Conservation (phyloP, 2,797 vertebrate genomes). For the Carapus acus region DNA sequence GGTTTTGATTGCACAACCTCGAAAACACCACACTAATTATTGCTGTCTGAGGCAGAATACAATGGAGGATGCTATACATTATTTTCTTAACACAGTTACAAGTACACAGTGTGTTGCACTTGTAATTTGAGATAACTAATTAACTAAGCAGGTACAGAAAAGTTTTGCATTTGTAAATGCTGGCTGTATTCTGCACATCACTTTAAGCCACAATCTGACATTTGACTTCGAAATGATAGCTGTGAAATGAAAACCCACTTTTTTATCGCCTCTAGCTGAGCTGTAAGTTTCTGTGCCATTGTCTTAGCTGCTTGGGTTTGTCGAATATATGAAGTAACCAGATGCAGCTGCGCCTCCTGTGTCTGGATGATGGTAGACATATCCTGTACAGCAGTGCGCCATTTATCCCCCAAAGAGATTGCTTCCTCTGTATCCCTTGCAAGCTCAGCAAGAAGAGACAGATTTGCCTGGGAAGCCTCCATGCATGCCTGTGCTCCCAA, state of each 20-base stretch:
- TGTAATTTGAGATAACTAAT: too few species aligned
- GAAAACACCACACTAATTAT: too few species aligned
- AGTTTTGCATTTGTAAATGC: too few species aligned
- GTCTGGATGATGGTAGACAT: slow-evolving; percentile 67
- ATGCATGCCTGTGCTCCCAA: slow-evolving; percentile 65
- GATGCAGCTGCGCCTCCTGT: slow-evolving; percentile 73
- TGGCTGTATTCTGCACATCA: background rate
- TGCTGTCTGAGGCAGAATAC: too few species aligned
- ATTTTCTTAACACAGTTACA: too few species aligned
- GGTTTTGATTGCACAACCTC: too few species aligned
- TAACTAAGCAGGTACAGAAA: too few species aligned
- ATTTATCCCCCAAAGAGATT: slow-evolving; percentile 46
- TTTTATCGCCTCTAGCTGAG: slow-evolving; percentile 74
- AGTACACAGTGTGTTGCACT: too few species aligned
- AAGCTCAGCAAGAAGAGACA: slow-evolving; percentile 51
- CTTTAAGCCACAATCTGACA: background rate
- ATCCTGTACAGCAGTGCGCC: slow-evolving; percentile 72
- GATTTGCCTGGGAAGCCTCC: slow-evolving; percentile 64
- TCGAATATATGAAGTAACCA: slow-evolving; percentile 72
- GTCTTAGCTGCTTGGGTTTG: slow-evolving; percentile 61
- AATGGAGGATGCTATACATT: too few species aligned
- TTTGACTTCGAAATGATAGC: slow-evolving; percentile 1
- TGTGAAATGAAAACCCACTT: slow-evolving; percentile 69
- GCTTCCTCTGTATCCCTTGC: slow-evolving; percentile 41
- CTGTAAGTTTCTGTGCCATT: slow-evolving; percentile 65